Percentiles rank a stretch among this genome's conserved stretches.
Evolutionary conservation across 2,888 invertebrate species (phyloP).

Genomic region (Ceraclea dissimilis): DNA sequence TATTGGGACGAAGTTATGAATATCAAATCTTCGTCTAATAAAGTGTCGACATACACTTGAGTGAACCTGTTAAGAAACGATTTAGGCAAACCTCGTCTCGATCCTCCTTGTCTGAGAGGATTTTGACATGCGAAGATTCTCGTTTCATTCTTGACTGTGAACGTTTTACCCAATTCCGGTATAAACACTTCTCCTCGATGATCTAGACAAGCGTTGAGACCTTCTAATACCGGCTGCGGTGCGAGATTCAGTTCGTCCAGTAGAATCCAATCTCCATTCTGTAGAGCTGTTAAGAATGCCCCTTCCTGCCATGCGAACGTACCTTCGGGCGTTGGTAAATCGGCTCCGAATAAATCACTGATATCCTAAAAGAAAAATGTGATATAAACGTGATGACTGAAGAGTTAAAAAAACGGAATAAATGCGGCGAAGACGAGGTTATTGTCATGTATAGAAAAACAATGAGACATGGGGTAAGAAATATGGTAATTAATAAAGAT

Average conservation of each 20-base stretch:
- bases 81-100: conserved; percentile 88
- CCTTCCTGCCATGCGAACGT: conserved; percentile 96
- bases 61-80: conserved; percentile 97
- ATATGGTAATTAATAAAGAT: background rate
- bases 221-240: conserved; percentile 96
- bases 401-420: too few species aligned
- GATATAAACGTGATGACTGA: too few species aligned
- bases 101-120: conserved; percentile 92
- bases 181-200: conserved; percentile 94
- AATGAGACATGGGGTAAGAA: too few species aligned
- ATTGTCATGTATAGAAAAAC: too few species aligned
- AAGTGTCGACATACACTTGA: conserved; percentile 67
- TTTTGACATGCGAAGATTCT: conserved; percentile 97
- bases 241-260: conserved; percentile 97
- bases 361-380: conserved; percentile 60
- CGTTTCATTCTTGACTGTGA: conserved; percentile 68
- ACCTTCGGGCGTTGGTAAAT: conserved; percentile 91
- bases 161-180: conserved; percentile 86
- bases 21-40: conserved; percentile 57
- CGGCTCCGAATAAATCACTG: conserved; percentile 95
- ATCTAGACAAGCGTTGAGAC: conserved; percentile 96
- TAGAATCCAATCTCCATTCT: conserved; percentile 91
- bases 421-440: too few species aligned
- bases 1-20: conserved; percentile 63
- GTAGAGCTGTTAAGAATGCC: conserved; percentile 86